Base-by-base conservation (phyloP, 2,888 invertebrate species). In the Empis livida region DNA sequence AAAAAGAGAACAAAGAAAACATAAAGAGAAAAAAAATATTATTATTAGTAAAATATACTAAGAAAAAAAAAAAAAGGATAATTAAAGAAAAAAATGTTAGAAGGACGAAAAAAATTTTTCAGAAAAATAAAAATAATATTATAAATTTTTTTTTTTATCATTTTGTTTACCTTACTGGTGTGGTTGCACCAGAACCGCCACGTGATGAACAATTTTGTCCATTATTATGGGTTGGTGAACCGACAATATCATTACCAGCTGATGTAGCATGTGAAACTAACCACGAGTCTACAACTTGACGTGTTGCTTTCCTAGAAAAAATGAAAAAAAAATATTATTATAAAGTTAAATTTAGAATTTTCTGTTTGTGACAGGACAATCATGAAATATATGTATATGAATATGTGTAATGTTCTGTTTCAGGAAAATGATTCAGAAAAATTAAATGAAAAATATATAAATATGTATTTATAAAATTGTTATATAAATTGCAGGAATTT, bases 201-300 rank as follows among this genome's bases (percentile, higher is more conserved):
- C 80, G 74, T 47, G 78, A 79, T 49, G 80, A 79, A 53, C 68
- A 65, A 57, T 70, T 66, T 56, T 65, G 70, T 56, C 59, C 69
- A 51, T 67, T 72, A 49, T 60, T 62, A 64, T 76, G 76, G 54
- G 77, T 75, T 48, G 78, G 75, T 49, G 77, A 76, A 52, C 73
- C 69, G 57, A 62, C 60, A 57, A 73, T 58, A 54, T 67, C 68
- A 57, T 64, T 68, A 53, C 68, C 69, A 48, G 67, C 67, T 70
- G 75, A 59, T 47, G 86, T 85, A 55, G 89, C 86, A 70, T 91
- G 91, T 10, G 89, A 84, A 54, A 92, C 82, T 60, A 94, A 73
- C 94, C 94, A 94, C 56, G 86, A 82, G 70, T 94, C 93, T 59
- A 94, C 90, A 64, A 92, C 86, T 64, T 90, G 88, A 56, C 92